Conservation (phyloP, 2,797 vertebrate genomes). For the Sebastes aleutianus region DNA sequence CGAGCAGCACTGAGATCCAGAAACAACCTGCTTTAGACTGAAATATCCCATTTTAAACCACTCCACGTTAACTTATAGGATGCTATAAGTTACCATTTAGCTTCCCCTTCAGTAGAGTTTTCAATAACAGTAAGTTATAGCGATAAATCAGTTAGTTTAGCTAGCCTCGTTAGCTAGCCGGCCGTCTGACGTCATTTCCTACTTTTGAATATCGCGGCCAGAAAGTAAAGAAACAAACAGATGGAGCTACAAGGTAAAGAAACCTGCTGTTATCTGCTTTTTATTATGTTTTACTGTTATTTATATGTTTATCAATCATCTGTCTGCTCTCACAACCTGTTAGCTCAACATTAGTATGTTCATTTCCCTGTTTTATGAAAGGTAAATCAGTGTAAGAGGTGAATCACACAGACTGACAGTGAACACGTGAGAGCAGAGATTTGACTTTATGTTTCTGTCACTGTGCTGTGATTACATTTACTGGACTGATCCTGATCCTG, state of each 20-base stretch:
- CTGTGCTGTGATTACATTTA: too few relatives aligned
- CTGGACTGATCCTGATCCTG: too few relatives aligned
- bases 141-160: background rate
- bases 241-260: constrained; percentile 70
- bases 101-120: accelerated
- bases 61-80: accelerated
- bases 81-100: accelerated
- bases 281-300: background rate
- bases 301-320: background rate
- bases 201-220: constrained; percentile 65
- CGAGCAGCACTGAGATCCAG: accelerated
- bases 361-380: too few relatives aligned
- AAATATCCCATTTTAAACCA: accelerated
- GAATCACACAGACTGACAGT: too few relatives aligned
- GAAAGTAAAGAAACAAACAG: constrained; percentile 13
- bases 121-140: accelerated
- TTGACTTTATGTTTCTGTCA: too few relatives aligned
- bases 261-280: accelerated
- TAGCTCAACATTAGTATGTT: background rate
- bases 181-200: constrained; percentile 59
- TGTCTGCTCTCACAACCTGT: background rate
- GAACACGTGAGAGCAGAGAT: too few relatives aligned
- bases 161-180: constrained; percentile 12
- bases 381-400: too few relatives aligned
- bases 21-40: background rate